Evolutionary conservation across 2,797 vertebrate genomes (phyloP).

Genomic region (Centropyge bicolor): DNA sequence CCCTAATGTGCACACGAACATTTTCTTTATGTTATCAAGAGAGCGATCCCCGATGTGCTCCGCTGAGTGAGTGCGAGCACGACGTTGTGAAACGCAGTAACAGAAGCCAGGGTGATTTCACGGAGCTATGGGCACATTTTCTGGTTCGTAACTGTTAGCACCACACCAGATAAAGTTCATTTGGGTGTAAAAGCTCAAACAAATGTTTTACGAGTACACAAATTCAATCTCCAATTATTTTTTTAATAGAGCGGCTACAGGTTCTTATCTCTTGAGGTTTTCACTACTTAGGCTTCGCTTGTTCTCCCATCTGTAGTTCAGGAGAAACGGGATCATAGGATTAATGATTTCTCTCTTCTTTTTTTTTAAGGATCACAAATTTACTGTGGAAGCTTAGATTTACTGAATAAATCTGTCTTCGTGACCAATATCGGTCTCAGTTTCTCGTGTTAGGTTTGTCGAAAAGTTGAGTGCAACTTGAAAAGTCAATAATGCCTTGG

Average conservation of each 20-base stretch:
- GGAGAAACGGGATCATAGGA: conserved; percentile 1
- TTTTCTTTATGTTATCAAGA: conserved; percentile 49
- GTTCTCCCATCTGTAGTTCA: conserved; percentile 16
- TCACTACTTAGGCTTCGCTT: conserved; percentile 11
- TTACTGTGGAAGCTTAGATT: conserved; percentile 7
- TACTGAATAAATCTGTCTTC: background rate
- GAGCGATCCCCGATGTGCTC: conserved; percentile 58
- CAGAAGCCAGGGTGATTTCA: conserved; percentile 72
- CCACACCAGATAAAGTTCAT: conserved; percentile 64
- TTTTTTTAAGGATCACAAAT: conserved; percentile 6
- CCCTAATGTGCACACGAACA: conserved; percentile 30
- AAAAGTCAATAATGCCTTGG: conserved; percentile 24
- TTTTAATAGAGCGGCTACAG: conserved; percentile 42
- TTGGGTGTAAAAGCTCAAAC: conserved; percentile 60
- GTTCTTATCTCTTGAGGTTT: conserved; percentile 39
- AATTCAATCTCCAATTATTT: conserved; percentile 57
- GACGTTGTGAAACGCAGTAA: conserved; percentile 54
- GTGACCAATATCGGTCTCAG: background rate
- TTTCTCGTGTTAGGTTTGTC: conserved; percentile 13
- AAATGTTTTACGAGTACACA: conserved; percentile 63
- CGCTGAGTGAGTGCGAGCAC: conserved; percentile 30
- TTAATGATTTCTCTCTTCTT: conserved; percentile 11
- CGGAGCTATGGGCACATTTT: conserved; percentile 71
- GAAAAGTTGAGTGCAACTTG: conserved; percentile 11
- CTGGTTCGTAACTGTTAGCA: conserved; percentile 60